A percentile compares a stretch with the other conserved stretches of the same genome.
Evolutionary conservation across 2,888 invertebrate species (phyloP).

Genomic region (Drosophila buzzatii): DNA sequence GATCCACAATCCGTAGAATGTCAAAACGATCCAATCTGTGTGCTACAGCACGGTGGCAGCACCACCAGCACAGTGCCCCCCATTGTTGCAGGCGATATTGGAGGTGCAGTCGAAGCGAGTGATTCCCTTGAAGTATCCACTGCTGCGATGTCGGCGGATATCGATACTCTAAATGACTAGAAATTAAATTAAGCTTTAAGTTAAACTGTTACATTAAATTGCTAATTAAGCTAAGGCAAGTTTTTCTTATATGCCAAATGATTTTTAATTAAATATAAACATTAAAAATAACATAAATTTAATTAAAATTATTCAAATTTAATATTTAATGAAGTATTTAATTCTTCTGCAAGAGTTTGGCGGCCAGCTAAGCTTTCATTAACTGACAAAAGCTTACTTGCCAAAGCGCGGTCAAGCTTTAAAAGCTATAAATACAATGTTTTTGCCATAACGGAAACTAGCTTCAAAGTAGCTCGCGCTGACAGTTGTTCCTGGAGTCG

Average conservation of each 20-base stretch:
- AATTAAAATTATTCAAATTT: background rate
- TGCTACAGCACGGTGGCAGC: conserved; percentile 19
- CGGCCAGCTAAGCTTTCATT: conserved; percentile 33
- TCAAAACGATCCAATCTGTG: conserved; percentile 34
- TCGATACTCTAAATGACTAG: conserved; percentile 37
- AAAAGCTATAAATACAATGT: conserved; percentile 33
- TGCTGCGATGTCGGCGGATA: conserved; percentile 14
- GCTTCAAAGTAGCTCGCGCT: conserved; percentile 26
- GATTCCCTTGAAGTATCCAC: conserved; percentile 38
- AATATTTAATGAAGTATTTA: background rate
- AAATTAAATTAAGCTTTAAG: conserved; percentile 18
- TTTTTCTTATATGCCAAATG: background rate
- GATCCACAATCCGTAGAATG: conserved; percentile 50
- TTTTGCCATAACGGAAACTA: conserved; percentile 6
- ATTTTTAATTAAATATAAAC: background rate
- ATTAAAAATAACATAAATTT: background rate
- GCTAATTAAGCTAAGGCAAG: no score
- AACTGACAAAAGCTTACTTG: conserved; percentile 33
- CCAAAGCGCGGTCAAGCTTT: conserved; percentile 17
- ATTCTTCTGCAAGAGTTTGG: background rate
- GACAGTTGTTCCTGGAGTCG: conserved; percentile 32
- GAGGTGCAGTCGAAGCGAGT: conserved; percentile 23
- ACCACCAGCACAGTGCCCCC: conserved; percentile 65
- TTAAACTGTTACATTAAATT: no score
- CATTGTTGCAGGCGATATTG: conserved; percentile 77